Evolutionary conservation across 1,140 invertebrate species (phyloP).

Genomic region (Microplitis demolitor): DNA sequence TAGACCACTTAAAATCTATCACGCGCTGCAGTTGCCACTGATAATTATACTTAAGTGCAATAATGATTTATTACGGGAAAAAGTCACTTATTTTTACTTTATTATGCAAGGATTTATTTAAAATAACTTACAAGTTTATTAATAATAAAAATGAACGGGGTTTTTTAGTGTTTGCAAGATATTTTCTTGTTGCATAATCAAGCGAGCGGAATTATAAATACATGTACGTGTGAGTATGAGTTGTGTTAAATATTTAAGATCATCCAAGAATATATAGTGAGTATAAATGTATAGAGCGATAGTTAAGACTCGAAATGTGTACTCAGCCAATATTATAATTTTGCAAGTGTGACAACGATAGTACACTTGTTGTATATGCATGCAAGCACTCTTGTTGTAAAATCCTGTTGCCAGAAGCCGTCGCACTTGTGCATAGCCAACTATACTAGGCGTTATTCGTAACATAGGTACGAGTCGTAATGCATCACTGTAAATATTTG

Average conservation of each 20-base stretch:
- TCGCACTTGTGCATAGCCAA: not conserved
- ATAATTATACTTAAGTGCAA: no score
- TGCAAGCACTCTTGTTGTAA: constrained; percentile 15
- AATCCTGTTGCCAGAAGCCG: constrained; percentile 25
- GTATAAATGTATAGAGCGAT: not conserved
- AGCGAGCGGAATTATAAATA: no score
- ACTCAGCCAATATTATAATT: constrained; percentile 19
- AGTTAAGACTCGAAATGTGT: constrained; percentile 16
- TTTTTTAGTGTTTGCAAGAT: no score
- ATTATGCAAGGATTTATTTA: no score
- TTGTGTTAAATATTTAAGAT: not conserved
- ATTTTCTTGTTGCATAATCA: no score
- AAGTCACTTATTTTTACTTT: no score
- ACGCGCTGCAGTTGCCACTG: no score
- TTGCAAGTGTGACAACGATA: constrained; percentile 16
- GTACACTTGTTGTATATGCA: not conserved
- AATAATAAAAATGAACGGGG: no score
- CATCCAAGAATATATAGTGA: not conserved
- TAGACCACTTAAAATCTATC: no score
- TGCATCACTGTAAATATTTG: constrained; percentile 41
- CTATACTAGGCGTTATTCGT: constrained; percentile 16
- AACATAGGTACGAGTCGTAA: constrained; percentile 26
- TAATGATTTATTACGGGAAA: no score
- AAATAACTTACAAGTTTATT: no score
- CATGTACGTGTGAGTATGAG: no score